A percentile compares a stretch with the other conserved stretches of the same genome.
Conservation (phyloP, 1,140 invertebrate species). For the Panagrolaimus sp. region DNA sequence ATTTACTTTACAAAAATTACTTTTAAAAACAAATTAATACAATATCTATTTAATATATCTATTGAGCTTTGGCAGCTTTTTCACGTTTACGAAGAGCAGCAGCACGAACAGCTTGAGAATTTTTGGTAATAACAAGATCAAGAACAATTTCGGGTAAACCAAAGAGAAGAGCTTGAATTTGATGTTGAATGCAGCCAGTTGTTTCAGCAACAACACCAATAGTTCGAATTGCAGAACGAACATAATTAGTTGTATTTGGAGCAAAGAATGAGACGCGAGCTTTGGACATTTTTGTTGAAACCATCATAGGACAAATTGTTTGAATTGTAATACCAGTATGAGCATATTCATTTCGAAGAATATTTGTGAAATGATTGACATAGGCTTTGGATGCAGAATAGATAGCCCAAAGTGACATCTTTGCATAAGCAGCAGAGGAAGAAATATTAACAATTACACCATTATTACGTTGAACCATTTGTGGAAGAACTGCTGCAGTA, state of each 20-base stretch:
- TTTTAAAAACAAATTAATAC: too few relatives aligned
- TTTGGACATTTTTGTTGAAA: constrained; percentile 55
- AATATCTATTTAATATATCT: neutral
- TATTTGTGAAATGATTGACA: constrained; percentile 31
- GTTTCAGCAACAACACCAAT: constrained; percentile 46
- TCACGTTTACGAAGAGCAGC: constrained; percentile 53
- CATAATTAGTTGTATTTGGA: constrained; percentile 37
- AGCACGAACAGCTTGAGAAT: constrained; percentile 43
- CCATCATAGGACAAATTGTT: constrained; percentile 51
- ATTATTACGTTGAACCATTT: constrained; percentile 31
- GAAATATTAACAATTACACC: constrained; percentile 43
- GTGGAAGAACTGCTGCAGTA: constrained; percentile 28
- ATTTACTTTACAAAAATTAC: too few relatives aligned
- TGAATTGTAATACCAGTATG: constrained; percentile 43
- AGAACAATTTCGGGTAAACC: constrained; percentile 39
- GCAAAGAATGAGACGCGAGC: constrained; percentile 49
- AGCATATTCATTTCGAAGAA: constrained; percentile 48
- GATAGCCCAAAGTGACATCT: constrained; percentile 16
- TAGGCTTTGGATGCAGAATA: constrained; percentile 33
- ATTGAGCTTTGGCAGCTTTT: constrained; percentile 33
- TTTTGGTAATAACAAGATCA: constrained; percentile 41
- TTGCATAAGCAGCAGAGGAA: constrained; percentile 25
- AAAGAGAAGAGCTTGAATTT: constrained; percentile 42
- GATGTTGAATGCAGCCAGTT: constrained; percentile 53
- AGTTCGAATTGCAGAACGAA: constrained; percentile 39